A percentile compares a stretch with the other conserved stretches of the same genome.
These are phyloP conservation scores for Heliothis subflexa DNA, from an alignment of 1,140 invertebrate genomes.

Conservation along the genomic window DNA sequence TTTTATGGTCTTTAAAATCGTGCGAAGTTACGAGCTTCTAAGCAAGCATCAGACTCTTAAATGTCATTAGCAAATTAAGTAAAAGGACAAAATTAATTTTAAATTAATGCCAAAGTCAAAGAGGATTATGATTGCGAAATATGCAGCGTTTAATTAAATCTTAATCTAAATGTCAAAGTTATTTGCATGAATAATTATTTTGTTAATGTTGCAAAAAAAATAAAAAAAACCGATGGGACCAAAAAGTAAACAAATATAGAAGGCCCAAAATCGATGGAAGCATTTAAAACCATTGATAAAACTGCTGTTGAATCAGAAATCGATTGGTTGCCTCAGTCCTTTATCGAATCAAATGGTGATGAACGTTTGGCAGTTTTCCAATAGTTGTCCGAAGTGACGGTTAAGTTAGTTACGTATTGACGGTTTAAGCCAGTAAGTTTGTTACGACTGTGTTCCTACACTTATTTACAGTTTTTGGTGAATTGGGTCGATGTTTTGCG, in stretches of 20 bases:
- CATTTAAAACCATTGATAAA: constrained; percentile 35
- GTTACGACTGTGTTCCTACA: constrained; percentile 3
- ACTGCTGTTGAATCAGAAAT: constrained; percentile 25
- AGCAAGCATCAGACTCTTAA: too few relatives aligned
- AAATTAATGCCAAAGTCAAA: too few relatives aligned
- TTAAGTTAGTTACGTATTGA: constrained; percentile 30
- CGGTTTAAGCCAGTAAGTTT: constrained; percentile 27
- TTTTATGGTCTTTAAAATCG: too few relatives aligned
- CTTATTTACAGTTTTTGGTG: background rate
- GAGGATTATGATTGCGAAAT: too few relatives aligned
- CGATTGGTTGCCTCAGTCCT: constrained; percentile 24
- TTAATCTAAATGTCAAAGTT: too few relatives aligned
- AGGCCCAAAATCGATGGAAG: constrained; percentile 19
- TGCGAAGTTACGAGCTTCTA: too few relatives aligned
- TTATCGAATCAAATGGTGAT: constrained; percentile 30
- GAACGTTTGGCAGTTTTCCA: constrained; percentile 28
- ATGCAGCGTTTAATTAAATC: too few relatives aligned
- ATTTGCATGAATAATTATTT: too few relatives aligned
- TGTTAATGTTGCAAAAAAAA: background rate
- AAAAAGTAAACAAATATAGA: background rate
- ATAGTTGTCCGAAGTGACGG: constrained; percentile 33
- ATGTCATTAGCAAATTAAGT: too few relatives aligned
- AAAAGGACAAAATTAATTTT: too few relatives aligned
- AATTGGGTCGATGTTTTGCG: too few relatives aligned
- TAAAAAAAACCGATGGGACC: background rate